Conservation (phyloP, 1,140 invertebrate species). For the Chymomyza costata region DNA sequence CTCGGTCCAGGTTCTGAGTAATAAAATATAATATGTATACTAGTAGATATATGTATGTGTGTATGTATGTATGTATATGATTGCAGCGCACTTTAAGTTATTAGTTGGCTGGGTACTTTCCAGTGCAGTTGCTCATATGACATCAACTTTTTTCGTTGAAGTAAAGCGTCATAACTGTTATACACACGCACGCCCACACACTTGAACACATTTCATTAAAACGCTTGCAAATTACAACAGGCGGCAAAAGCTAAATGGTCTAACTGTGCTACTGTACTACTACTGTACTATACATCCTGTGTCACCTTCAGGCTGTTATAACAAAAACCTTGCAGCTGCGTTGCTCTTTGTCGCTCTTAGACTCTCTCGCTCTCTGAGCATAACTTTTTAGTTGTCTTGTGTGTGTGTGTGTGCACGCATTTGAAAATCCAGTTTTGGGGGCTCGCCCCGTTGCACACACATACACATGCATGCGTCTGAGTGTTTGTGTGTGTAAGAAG, state of each 20-base stretch:
- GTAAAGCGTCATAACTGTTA: background rate
- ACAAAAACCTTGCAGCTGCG: background rate
- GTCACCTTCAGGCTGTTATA: constrained; percentile 50
- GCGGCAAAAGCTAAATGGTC: background rate
- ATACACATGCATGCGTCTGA: constrained; percentile 14
- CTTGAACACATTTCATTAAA: background rate
- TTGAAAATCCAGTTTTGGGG: constrained; percentile 66
- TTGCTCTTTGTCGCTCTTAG: background rate
- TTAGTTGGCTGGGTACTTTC: background rate
- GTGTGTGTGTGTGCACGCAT: constrained; percentile 23
- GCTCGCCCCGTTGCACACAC: constrained; percentile 53
- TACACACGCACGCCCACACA: background rate
- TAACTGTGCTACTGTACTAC: constrained; percentile 38
- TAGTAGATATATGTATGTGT: no score
- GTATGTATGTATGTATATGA: no score
- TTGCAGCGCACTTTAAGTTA: no score
- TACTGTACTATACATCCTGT: constrained; percentile 22
- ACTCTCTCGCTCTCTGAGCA: background rate
- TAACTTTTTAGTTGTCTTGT: background rate
- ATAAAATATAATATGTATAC: no score
- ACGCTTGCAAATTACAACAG: background rate
- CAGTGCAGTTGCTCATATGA: background rate
- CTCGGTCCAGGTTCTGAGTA: background rate
- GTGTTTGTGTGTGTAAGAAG: constrained; percentile 2
- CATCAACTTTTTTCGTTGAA: background rate